Percentiles rank a stretch among this genome's conserved stretches.
Evolutionary conservation across 1,140 invertebrate species (phyloP).

Genomic region (Macrostomum lignano): DNA sequence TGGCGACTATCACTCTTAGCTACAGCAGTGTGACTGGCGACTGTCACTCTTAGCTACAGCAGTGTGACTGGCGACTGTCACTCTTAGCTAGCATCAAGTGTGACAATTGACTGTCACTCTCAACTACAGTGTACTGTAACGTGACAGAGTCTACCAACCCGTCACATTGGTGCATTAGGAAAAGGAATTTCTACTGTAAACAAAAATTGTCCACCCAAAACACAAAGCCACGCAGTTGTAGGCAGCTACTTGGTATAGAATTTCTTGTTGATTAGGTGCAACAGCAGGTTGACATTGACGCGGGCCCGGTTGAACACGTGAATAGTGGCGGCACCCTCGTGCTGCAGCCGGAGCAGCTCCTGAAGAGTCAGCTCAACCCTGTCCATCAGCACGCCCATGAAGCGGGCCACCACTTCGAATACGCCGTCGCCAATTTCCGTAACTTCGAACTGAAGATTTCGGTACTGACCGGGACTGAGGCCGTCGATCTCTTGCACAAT

Average conservation of each 20-base stretch:
- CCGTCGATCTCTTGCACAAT: conserved; percentile 43
- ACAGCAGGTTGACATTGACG: conserved; percentile 45
- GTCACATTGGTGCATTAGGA: too few species aligned
- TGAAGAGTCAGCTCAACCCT: conserved; percentile 41
- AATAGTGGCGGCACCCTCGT: conserved; percentile 45
- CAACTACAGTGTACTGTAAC: too few species aligned
- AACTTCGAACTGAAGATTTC: conserved; percentile 1
- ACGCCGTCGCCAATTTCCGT: conserved; percentile 29
- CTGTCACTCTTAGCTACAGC: too few species aligned
- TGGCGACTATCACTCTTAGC: too few species aligned
- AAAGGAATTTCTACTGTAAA: too few species aligned
- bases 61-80: too few species aligned
- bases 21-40: too few species aligned
- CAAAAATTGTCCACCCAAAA: too few species aligned
- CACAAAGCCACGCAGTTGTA: too few species aligned
- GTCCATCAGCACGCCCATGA: conserved; percentile 49
- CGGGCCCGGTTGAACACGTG: conserved; percentile 48
- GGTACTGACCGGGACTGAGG: conserved; percentile 26
- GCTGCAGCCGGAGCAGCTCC: conserved; percentile 45
- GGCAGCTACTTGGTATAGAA: conserved; percentile 43
- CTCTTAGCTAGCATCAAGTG: too few species aligned
- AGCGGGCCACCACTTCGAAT: conserved; percentile 43
- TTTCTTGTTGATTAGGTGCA: conserved; percentile 46
- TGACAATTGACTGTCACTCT: too few species aligned
- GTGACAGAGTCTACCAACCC: too few species aligned